phyloP scores from a whole-genome alignment of 2,113 vertebrate species.

The Semicossyphus pulcher region DNA sequence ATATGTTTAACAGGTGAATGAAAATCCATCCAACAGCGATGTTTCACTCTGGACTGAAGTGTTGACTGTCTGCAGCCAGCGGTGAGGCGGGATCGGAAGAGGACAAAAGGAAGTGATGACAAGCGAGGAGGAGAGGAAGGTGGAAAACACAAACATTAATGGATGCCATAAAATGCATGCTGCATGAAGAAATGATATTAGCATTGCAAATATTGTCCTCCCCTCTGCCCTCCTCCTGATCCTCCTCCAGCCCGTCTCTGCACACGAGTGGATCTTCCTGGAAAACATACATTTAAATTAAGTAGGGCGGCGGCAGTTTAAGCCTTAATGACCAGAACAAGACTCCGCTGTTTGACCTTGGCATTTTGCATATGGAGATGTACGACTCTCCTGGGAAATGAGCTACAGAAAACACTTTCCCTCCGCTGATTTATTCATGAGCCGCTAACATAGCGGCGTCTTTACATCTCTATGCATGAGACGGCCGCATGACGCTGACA shows the following conservation, averaged over 20 bases:
- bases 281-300: constrained; percentile 13
- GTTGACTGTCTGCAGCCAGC: too few relatives aligned
- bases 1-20: too few relatives aligned
- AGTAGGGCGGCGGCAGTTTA: neutral
- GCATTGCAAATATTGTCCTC: constrained; percentile 47
- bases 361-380: constrained; percentile 27
- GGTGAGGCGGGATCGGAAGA: too few relatives aligned
- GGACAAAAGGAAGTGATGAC: neutral
- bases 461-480: constrained; percentile 4
- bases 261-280: neutral
- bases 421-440: constrained; percentile 46
- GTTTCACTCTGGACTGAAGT: too few relatives aligned
- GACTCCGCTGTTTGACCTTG: constrained; percentile 35
- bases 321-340: constrained; percentile 18
- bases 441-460: constrained; percentile 1
- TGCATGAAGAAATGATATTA: constrained; percentile 51
- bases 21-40: too few relatives aligned
- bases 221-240: constrained; percentile 1
- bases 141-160: constrained; percentile 47
- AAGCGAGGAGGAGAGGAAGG: constrained; percentile 12
- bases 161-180: constrained; percentile 26
- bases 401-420: constrained; percentile 34
- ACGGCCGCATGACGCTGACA: neutral
- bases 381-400: constrained; percentile 17
- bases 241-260: neutral